A percentile compares a stretch with the other conserved stretches of the same genome.
Evolutionary conservation across 2,113 vertebrate species (phyloP).

Genomic region (Oenanthe melanoleuca): DNA sequence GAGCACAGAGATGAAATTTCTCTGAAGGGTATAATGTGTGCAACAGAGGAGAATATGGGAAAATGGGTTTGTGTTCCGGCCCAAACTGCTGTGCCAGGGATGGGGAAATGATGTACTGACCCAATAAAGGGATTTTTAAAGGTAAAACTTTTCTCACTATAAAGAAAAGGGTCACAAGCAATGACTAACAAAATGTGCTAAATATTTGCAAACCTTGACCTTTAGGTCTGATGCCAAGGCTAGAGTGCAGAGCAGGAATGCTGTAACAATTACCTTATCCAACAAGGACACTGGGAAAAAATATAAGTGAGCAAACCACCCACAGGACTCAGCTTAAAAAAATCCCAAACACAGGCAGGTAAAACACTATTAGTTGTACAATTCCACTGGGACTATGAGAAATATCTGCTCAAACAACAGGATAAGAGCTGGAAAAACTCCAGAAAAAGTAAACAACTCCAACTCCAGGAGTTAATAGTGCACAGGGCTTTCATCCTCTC

Average conservation of each 20-base stretch:
- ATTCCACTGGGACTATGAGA: background rate
- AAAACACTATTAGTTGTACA: background rate
- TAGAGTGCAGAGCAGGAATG: background rate
- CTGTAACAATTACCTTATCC: background rate
- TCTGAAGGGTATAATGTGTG: background rate
- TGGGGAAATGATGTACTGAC: background rate
- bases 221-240: background rate
- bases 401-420: constrained; percentile 16
- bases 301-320: background rate
- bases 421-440: background rate
- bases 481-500: background rate
- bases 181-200: background rate
- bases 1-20: background rate
- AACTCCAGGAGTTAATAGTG: background rate
- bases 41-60: background rate
- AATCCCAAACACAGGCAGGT: background rate
- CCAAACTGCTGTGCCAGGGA: background rate
- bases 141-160: background rate
- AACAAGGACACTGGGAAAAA: background rate
- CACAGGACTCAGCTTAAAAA: background rate
- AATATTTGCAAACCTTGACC: background rate
- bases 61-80: background rate
- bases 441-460: background rate
- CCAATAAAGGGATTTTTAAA: background rate
- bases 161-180: background rate